phyloP scores from a whole-genome alignment of 2,113 vertebrate genomes.

The Osmerus eperlanus region DNA sequence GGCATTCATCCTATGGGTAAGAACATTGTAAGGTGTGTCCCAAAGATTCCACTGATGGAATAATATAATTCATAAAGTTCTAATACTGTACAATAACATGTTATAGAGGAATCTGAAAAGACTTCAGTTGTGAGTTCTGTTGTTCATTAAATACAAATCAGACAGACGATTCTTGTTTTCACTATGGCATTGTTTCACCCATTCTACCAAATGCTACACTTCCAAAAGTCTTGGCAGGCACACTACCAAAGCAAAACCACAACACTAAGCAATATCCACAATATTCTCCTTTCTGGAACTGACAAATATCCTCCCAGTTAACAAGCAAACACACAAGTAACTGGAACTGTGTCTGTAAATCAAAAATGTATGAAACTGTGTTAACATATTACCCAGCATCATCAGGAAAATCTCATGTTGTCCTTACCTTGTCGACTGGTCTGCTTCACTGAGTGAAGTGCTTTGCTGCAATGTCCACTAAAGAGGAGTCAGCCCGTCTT shows the following conservation, averaged over 20 bases:
- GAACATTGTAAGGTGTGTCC: not conserved
- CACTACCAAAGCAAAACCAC: not conserved
- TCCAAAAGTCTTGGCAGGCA: not conserved
- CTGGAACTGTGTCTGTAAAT: not conserved
- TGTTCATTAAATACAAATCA: too few species aligned
- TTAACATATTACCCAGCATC: not conserved
- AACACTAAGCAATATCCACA: not conserved
- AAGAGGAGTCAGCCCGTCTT: slow-evolving; percentile 38
- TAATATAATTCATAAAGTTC: not conserved
- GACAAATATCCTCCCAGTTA: not conserved
- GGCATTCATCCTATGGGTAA: not conserved
- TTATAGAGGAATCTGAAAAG: too few species aligned
- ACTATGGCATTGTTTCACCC: too few species aligned
- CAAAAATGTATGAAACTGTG: too few species aligned
- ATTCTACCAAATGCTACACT: too few species aligned
- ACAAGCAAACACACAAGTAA: not conserved
- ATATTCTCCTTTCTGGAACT: slow-evolving; percentile 3
- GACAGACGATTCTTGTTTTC: too few species aligned
- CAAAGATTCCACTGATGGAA: not conserved
- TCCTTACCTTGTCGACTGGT: slow-evolving; percentile 69
- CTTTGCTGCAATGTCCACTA: slow-evolving; percentile 42
- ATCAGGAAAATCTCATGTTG: slow-evolving; percentile 7
- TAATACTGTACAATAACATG: too few species aligned
- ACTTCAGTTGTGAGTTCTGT: too few species aligned
- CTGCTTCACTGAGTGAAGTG: slow-evolving; percentile 52